Evolutionary conservation across 2,113 vertebrate genomes (phyloP).

Genomic region (Corapipo altera): DNA sequence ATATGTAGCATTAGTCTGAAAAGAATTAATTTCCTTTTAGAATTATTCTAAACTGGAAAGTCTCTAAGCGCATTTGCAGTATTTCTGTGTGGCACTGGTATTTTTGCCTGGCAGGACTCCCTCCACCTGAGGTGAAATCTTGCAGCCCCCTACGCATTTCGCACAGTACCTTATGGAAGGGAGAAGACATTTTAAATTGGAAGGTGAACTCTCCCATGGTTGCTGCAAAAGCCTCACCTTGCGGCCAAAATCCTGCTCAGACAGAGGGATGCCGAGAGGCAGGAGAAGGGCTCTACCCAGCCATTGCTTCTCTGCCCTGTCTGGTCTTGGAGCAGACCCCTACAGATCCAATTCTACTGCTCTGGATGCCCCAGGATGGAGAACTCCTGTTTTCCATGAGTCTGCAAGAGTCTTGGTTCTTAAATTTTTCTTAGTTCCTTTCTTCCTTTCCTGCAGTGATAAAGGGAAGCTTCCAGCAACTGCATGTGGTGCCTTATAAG

Average conservation of each 20-base stretch:
- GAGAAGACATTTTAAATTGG: not conserved
- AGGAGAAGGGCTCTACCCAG: not conserved
- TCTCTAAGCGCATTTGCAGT: not conserved
- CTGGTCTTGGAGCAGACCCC: not conserved
- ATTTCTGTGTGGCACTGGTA: not conserved
- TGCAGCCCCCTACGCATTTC: not conserved
- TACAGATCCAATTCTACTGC: not conserved
- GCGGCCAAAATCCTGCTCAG: not conserved
- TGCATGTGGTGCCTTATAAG: not conserved
- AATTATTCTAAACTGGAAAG: not conserved
- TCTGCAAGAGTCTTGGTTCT: not conserved
- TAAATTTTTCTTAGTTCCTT: not conserved
- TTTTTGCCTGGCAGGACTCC: slow-evolving; percentile 1
- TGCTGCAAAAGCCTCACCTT: not conserved
- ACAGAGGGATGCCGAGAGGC: rapidly evolving
- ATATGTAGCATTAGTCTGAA: not conserved
- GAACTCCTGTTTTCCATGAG: rapidly evolving
- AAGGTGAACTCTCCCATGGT: not conserved
- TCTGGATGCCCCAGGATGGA: rapidly evolving
- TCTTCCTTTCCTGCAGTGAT: not conserved
- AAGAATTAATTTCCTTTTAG: not conserved
- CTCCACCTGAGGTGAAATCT: not conserved
- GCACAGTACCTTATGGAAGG: not conserved
- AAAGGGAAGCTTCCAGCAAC: not conserved
- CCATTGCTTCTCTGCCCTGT: not conserved